A percentile compares a stretch with the other conserved stretches of the same genome.
Evolutionary conservation across 2,888 invertebrate genomes (phyloP).

Genomic region (Phortica okadai): DNA sequence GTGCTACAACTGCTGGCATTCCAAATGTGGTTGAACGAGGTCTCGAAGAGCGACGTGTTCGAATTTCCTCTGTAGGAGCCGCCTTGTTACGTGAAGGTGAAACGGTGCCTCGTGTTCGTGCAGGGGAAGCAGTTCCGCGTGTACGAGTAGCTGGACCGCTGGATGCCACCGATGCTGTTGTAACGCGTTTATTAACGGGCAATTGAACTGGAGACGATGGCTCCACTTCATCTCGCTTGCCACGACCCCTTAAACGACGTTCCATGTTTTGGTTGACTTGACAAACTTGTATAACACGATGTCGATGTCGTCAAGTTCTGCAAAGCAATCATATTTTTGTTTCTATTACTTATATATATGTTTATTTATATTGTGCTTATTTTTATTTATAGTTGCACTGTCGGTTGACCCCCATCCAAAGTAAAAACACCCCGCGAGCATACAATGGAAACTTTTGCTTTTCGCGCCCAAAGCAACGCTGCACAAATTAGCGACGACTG

Average conservation of each 20-base stretch:
- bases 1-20: constrained; percentile 44
- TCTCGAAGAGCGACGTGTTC: constrained; percentile 77
- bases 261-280: constrained; percentile 48
- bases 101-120: constrained; percentile 43
- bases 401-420: constrained; percentile 24
- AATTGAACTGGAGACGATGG: constrained; percentile 23
- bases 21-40: constrained; percentile 75
- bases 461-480: constrained; percentile 22
- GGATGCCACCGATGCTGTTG: constrained; percentile 33
- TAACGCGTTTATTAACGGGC: constrained; percentile 48
- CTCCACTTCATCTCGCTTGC: constrained; percentile 46
- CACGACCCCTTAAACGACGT: constrained; percentile 60
- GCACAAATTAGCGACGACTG: constrained; percentile 16
- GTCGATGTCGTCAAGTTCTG: constrained; percentile 43
- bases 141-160: constrained; percentile 48
- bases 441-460: neutral
- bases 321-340: constrained; percentile 32
- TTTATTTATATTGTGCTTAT: constrained; percentile 42
- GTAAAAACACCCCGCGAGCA: constrained; percentile 19
- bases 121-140: constrained; percentile 56
- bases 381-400: constrained; percentile 59
- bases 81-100: constrained; percentile 51
- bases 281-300: constrained; percentile 7
- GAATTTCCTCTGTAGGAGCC: constrained; percentile 47
- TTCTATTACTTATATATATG: constrained; percentile 23